These are phyloP conservation scores for Hylaeus volcanicus DNA, from an alignment of 1,140 invertebrate genomes.

Conservation along the genomic window DNA sequence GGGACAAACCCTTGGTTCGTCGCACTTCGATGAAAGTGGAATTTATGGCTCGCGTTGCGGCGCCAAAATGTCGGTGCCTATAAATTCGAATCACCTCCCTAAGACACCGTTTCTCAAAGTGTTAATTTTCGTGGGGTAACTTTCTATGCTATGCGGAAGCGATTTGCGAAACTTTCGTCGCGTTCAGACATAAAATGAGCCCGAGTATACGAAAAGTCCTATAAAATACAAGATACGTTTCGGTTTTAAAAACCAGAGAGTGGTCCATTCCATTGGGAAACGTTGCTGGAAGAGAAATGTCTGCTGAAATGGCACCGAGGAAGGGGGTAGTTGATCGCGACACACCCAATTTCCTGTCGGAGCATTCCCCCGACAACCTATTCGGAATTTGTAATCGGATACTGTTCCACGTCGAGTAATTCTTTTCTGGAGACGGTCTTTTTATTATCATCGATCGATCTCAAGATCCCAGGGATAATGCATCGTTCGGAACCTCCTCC, in stretches of 20 bases:
- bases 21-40: constrained; percentile 39
- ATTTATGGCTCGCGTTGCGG: constrained; percentile 64
- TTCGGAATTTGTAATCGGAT: constrained; percentile 45
- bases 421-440: neutral
- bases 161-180: too few relatives aligned
- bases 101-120: too few relatives aligned
- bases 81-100: constrained; percentile 46
- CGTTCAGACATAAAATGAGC: too few relatives aligned
- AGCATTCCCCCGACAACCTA: neutral
- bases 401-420: neutral
- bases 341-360: neutral
- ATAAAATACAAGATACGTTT: too few relatives aligned
- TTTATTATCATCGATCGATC: neutral
- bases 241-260: too few relatives aligned
- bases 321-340: neutral
- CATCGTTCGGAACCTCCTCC: constrained; percentile 4
- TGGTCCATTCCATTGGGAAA: too few relatives aligned
- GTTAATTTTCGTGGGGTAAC: too few relatives aligned
- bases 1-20: constrained; percentile 33
- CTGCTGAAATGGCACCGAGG: constrained; percentile 29
- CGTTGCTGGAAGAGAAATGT: constrained; percentile 27
- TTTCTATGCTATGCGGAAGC: too few relatives aligned
- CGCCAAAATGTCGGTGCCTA: constrained; percentile 37
- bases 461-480: neutral
- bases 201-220: too few relatives aligned